These are phyloP conservation scores for Balanococcus diminutus DNA, from an alignment of 2,888 invertebrate species.

Conservation along the genomic window DNA sequence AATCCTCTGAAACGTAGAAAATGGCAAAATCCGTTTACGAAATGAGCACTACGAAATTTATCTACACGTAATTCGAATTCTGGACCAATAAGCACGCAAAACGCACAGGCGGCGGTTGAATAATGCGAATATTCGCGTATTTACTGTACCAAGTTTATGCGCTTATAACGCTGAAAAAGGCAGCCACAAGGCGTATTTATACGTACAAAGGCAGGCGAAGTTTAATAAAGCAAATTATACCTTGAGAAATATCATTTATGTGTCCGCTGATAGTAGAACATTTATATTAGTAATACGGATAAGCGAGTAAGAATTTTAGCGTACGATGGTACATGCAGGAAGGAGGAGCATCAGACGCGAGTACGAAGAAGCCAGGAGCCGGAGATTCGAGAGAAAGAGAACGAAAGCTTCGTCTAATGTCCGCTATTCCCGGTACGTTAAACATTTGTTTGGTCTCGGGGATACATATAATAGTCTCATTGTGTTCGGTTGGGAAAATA, in stretches of 20 bases:
- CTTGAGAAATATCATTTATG: constrained; percentile 19
- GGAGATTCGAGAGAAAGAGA: background rate
- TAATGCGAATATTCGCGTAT: no score
- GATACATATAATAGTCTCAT: constrained; percentile 31
- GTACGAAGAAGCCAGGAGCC: background rate
- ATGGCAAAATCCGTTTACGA: no score
- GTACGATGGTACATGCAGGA: background rate
- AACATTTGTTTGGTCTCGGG: constrained; percentile 33
- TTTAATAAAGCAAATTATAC: constrained; percentile 31
- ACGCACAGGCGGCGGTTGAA: no score
- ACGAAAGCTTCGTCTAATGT: background rate
- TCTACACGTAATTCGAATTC: no score
- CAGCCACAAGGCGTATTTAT: no score
- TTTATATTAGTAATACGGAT: constrained; percentile 7
- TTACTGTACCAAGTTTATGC: no score
- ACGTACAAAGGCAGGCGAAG: no score
- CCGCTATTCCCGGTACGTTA: constrained; percentile 31
- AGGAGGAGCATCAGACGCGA: background rate
- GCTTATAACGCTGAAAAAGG: no score
- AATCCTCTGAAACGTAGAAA: no score
- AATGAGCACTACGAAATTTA: no score
- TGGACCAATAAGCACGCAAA: no score
- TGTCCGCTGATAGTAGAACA: constrained; percentile 13
- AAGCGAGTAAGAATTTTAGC: background rate
- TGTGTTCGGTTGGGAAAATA: constrained; percentile 24